Evolutionary conservation across 1,140 invertebrate genomes (phyloP).

Genomic region (Phymorhynchus buccinoides): DNA sequence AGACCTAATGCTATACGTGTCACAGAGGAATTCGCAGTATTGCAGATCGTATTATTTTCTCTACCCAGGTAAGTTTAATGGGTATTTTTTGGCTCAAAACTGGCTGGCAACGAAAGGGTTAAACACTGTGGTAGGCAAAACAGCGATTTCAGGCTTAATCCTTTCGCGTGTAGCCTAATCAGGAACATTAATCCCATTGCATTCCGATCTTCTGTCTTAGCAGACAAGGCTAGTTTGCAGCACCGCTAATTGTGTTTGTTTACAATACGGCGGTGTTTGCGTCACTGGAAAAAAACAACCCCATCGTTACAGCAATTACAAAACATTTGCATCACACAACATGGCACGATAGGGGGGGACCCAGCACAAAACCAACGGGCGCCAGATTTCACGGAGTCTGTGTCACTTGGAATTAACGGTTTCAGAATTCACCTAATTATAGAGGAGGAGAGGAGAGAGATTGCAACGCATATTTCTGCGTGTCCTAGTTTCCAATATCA

Average conservation of each 20-base stretch:
- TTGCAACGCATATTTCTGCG: no score
- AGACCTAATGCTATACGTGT: no score
- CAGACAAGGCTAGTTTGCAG: background rate
- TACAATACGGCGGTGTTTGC: background rate
- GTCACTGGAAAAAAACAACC: background rate
- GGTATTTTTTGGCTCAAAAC: no score
- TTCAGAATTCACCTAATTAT: no score
- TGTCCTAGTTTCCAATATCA: no score
- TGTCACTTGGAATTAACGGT: background rate
- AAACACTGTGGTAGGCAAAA: background rate
- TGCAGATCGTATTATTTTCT: no score
- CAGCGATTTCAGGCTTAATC: background rate
- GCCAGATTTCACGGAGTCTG: background rate
- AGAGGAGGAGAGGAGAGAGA: no score
- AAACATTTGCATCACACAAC: background rate
- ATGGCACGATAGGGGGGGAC: background rate
- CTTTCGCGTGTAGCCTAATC: background rate
- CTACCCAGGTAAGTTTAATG: no score
- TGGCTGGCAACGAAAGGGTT: background rate
- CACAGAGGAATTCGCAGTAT: no score
- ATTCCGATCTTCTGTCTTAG: background rate
- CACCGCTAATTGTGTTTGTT: background rate
- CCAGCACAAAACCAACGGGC: background rate
- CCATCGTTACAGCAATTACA: constrained; percentile 2
- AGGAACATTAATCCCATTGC: background rate